phyloP scores from a whole-genome alignment of 2,888 invertebrate species.

The Macrosiphum euphorbiae region DNA sequence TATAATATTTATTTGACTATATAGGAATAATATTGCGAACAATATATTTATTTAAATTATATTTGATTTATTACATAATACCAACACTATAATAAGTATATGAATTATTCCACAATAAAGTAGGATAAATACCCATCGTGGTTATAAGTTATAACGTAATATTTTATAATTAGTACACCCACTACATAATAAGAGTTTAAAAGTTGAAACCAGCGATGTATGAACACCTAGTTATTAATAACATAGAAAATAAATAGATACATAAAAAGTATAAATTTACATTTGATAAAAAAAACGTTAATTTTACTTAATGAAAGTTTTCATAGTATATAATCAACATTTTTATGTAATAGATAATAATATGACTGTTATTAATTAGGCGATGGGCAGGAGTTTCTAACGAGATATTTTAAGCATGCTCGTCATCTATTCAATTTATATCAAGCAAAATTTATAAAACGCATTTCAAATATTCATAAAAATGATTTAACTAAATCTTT shows the following conservation, averaged over 20 bases:
- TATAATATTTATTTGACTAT: conserved; percentile 59
- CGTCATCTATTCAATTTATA: background rate
- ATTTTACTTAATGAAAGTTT: background rate
- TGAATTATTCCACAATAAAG: background rate
- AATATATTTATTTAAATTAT: conserved; percentile 34
- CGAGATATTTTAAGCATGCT: conserved; percentile 9
- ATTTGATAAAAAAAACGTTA: background rate
- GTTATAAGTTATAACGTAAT: background rate
- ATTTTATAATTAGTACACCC: conserved; percentile 19
- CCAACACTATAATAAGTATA: background rate
- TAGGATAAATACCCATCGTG: background rate
- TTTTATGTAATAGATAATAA: background rate
- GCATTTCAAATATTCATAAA: background rate
- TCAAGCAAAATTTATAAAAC: background rate
- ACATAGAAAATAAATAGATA: conserved; percentile 10
- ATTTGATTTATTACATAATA: conserved; percentile 38
- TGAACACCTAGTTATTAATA: background rate
- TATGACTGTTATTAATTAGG: background rate
- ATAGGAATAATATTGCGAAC: conserved; percentile 45
- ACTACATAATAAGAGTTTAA: conserved; percentile 31
- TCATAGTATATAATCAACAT: background rate
- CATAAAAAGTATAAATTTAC: background rate
- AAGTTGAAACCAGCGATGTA: background rate
- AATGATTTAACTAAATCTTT: background rate
- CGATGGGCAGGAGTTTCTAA: background rate